Conservation (phyloP, 2,797 vertebrate species). For the Clamator glandarius region DNA sequence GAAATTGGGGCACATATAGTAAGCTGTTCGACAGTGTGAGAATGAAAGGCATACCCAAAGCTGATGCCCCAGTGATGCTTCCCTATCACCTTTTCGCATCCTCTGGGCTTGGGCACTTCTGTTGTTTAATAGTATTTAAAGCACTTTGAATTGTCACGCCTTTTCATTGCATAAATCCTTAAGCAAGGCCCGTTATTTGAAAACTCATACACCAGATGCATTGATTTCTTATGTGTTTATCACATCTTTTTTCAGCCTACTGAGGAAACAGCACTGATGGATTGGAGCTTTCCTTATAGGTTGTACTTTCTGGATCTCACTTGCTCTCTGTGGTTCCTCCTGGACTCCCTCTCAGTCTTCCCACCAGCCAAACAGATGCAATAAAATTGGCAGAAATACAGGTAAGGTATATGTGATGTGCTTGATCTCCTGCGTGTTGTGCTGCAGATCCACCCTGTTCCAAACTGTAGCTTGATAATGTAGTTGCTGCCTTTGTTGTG, state of each 20-base stretch:
- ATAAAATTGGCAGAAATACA: not conserved
- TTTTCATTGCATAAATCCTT: not conserved
- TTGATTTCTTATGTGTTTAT: not conserved
- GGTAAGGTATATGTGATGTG: fast-evolving
- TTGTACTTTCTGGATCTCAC: not conserved
- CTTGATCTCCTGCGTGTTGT: fast-evolving
- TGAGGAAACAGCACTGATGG: not conserved
- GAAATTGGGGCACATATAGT: not conserved
- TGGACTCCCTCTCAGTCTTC: not conserved
- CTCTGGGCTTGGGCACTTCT: not conserved
- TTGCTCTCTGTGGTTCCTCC: not conserved
- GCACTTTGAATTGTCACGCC: not conserved
- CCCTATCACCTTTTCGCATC: not conserved
- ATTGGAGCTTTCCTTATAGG: not conserved
- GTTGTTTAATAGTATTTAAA: not conserved
- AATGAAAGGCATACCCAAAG: not conserved
- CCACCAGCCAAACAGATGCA: not conserved
- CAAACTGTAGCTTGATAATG: fast-evolving
- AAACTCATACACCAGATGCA: not conserved
- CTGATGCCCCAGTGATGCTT: not conserved
- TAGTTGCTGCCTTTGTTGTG: fast-evolving
- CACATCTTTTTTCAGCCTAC: not conserved
- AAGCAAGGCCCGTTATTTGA: not conserved
- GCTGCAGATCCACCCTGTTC: not conserved
- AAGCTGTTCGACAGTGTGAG: not conserved